Conservation (phyloP, 2,113 vertebrate genomes). For the Catharus bicknelli region DNA sequence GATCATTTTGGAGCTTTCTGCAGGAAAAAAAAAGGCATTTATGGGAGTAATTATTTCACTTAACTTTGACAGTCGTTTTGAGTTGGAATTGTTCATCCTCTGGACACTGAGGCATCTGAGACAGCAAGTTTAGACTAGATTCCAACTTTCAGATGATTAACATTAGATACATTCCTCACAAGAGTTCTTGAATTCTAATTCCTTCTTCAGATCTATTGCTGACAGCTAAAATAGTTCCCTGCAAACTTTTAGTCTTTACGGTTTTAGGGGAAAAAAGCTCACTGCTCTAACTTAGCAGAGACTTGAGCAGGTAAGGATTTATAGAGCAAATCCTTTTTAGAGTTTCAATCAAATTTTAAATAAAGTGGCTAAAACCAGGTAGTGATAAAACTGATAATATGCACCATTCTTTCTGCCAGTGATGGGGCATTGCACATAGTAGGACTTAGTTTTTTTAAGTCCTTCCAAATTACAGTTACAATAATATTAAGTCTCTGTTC, state of each 20-base stretch:
- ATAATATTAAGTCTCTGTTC: background rate
- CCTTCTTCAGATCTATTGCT: background rate
- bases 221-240: background rate
- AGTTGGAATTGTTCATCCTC: background rate
- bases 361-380: background rate
- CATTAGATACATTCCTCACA: background rate
- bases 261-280: background rate
- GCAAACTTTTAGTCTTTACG: background rate
- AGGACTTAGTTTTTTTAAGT: background rate
- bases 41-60: background rate
- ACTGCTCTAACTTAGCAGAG: background rate
- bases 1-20: background rate
- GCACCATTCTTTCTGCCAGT: background rate
- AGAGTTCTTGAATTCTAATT: background rate
- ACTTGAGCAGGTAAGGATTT: background rate
- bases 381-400: background rate
- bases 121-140: background rate
- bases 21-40: background rate
- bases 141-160: background rate
- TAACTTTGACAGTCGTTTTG: background rate
- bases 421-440: background rate
- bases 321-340: background rate
- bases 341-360: slow-evolving; percentile 36
- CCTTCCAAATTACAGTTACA: background rate
- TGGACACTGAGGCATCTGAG: background rate